These are phyloP conservation scores for Ursus arctos DNA, from an alignment of 2,113 vertebrate species.

Conservation along the genomic window DNA sequence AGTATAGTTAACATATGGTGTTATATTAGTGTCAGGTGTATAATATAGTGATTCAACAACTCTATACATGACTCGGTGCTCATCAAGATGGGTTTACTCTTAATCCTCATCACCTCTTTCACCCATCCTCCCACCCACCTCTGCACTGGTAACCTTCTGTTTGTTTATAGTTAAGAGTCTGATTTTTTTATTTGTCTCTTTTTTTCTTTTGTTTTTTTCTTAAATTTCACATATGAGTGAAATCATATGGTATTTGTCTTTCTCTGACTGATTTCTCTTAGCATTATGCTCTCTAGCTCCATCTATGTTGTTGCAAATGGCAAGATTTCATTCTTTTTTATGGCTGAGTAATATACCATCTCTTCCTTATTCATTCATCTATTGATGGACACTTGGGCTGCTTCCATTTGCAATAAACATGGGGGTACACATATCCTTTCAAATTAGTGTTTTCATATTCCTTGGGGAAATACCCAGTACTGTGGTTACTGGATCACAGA, in stretches of 20 bases:
- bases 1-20: neutral
- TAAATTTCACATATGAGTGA: neutral
- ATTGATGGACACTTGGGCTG: neutral
- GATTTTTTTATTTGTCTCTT: neutral
- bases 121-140: neutral
- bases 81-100: neutral
- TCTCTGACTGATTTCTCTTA: neutral
- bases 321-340: neutral
- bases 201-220: neutral
- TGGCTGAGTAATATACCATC: neutral
- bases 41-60: neutral
- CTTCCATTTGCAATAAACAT: neutral
- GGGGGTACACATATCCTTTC: neutral
- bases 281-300: neutral
- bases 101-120: neutral
- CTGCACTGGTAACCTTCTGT: neutral
- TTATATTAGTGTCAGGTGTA: neutral
- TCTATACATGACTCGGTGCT: neutral
- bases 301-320: neutral
- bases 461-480: neutral
- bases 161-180: neutral
- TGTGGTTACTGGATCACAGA: neutral
- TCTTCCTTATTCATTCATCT: neutral
- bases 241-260: neutral
- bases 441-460: neutral